These are phyloP conservation scores for Brachyhypopomus occidentalis DNA, from an alignment of 2,113 vertebrate genomes.

Conservation along the genomic window DNA sequence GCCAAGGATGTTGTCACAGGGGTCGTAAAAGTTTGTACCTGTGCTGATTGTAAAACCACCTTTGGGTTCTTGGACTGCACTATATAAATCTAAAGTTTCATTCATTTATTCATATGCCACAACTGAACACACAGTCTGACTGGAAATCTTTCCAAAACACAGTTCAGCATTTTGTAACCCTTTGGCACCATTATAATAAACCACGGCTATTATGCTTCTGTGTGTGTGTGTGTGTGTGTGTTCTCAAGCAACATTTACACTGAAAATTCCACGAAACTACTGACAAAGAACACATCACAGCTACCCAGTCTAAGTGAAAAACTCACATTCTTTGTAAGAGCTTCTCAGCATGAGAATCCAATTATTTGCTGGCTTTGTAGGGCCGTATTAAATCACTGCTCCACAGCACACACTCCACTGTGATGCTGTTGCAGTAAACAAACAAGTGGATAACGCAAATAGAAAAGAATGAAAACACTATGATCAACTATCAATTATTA, in stretches of 20 bases:
- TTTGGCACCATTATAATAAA: constrained; percentile 12
- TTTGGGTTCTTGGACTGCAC: too few species aligned
- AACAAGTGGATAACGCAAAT: background rate
- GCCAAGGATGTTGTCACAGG: too few species aligned
- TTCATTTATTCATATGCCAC: too few species aligned
- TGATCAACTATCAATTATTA: background rate
- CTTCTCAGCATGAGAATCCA: constrained; percentile 13
- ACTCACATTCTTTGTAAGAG: constrained; percentile 10
- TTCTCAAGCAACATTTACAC: constrained; percentile 10
- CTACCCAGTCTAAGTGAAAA: constrained; percentile 3
- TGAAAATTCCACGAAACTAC: constrained; percentile 17
- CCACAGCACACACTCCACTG: background rate
- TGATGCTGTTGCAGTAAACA: constrained; percentile 8
- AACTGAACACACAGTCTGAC: background rate
- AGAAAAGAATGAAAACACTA: background rate
- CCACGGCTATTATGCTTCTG: background rate
- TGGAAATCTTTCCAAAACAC: constrained; percentile 43
- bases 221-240: background rate
- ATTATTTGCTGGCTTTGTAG: constrained; percentile 27
- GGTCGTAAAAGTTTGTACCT: too few species aligned
- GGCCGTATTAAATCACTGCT: constrained; percentile 12
- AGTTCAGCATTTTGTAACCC: constrained; percentile 17
- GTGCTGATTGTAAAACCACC: too few species aligned
- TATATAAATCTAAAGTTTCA: too few species aligned
- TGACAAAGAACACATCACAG: background rate